Evolutionary conservation across 2,797 vertebrate species (phyloP).

Genomic region (Thunnus albacares): DNA sequence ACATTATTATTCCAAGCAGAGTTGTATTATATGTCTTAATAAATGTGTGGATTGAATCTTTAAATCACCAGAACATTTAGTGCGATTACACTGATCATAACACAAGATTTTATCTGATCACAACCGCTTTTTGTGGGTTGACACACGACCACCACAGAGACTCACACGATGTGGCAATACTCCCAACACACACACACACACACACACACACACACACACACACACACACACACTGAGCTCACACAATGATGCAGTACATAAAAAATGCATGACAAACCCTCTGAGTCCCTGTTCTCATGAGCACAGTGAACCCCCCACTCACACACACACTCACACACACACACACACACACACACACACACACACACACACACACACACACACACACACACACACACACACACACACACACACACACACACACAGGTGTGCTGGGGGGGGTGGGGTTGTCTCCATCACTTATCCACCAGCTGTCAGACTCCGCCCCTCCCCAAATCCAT

Average conservation of each 20-base stretch:
- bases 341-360: not conserved
- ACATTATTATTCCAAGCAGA: too few relatives aligned
- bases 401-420: constrained; percentile 20
- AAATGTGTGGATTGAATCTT: too few relatives aligned
- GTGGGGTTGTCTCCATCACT: constrained; percentile 35
- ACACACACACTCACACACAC: constrained; percentile 11
- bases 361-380: constrained; percentile 3
- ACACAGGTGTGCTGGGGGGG: constrained; percentile 55
- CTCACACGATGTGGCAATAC: not conserved
- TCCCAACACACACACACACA: not conserved
- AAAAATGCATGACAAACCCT: constrained; percentile 50
- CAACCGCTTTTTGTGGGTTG: too few relatives aligned
- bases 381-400: constrained; percentile 21
- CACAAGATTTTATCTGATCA: too few relatives aligned
- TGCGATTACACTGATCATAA: too few relatives aligned
- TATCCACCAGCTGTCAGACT: constrained; percentile 76
- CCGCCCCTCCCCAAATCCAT: constrained; percentile 58
- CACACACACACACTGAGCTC: not conserved
- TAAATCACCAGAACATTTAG: too few relatives aligned
- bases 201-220: constrained; percentile 12
- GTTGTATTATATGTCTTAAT: too few relatives aligned
- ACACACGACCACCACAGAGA: constrained; percentile 5
- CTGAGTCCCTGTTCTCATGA: constrained; percentile 9
- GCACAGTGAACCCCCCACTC: constrained; percentile 7
- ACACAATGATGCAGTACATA: constrained; percentile 42